These are phyloP conservation scores for Strigamia crassipes DNA, from an alignment of 2,888 invertebrate genomes.

Conservation along the genomic window DNA sequence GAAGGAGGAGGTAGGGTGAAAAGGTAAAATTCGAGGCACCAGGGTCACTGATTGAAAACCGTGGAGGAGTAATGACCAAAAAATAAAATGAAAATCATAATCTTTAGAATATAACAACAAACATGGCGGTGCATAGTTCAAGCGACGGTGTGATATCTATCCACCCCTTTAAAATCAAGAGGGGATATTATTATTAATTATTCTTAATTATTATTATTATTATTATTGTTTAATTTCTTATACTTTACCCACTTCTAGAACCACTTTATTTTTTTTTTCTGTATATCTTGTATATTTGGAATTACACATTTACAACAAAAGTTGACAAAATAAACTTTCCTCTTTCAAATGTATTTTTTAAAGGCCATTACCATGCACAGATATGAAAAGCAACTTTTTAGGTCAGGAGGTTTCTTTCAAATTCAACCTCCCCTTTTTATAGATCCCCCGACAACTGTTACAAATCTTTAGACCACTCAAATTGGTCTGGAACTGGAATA, in stretches of 20 bases:
- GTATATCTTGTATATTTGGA: slow-evolving; percentile 1
- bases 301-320: slow-evolving; percentile 27
- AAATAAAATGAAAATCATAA: slow-evolving; percentile 10
- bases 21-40: slow-evolving; percentile 28
- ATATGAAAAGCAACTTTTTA: slow-evolving; percentile 39
- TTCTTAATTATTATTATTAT: background rate
- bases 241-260: background rate
- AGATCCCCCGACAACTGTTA: slow-evolving; percentile 27
- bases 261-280: background rate
- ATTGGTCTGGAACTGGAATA: slow-evolving; percentile 28
- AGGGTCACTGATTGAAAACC: slow-evolving; percentile 43
- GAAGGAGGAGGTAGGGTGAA: slow-evolving; percentile 35
- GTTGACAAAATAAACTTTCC: slow-evolving; percentile 34
- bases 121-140: slow-evolving; percentile 43
- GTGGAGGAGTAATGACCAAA: slow-evolving; percentile 27
- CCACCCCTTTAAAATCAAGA: slow-evolving; percentile 30
- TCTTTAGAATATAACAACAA: slow-evolving; percentile 26
- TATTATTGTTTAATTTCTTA: slow-evolving; percentile 22
- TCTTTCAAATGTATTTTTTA: background rate
- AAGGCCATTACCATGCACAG: slow-evolving; percentile 33
- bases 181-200: background rate
- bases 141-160: slow-evolving; percentile 44
- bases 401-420: background rate
- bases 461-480: slow-evolving; percentile 27
- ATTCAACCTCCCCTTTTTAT: slow-evolving; percentile 15